phyloP scores from a whole-genome alignment of 2,797 vertebrate species.

The Phrynocephalus guinanensis region DNA sequence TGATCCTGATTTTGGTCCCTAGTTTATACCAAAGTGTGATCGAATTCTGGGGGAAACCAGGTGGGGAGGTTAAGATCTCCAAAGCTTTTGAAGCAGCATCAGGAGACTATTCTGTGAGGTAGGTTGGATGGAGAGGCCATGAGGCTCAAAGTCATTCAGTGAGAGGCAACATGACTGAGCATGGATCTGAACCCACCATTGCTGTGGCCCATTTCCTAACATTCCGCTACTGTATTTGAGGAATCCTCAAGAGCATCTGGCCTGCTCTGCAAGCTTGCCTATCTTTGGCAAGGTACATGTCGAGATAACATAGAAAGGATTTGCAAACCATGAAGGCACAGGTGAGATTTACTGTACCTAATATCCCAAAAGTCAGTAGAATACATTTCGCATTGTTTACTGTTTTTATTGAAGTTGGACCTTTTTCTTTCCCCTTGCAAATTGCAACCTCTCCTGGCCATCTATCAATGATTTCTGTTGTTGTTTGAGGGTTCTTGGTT shows the following conservation, averaged over 20 bases:
- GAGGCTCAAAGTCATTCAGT: neutral
- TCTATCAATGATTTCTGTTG: neutral
- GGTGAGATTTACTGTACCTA: neutral
- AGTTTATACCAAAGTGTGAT: neutral
- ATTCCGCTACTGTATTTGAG: neutral
- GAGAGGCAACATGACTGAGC: neutral
- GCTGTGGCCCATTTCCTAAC: neutral
- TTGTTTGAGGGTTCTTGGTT: neutral
- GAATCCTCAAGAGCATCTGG: neutral
- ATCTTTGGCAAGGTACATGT: too few relatives aligned
- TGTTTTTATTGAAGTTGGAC: neutral
- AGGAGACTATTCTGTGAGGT: too few relatives aligned
- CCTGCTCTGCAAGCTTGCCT: too few relatives aligned
- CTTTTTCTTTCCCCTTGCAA: neutral
- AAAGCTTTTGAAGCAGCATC: neutral
- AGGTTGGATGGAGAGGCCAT: neutral
- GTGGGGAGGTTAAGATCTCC: neutral
- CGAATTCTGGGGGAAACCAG: neutral
- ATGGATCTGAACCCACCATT: neutral
- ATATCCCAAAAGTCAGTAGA: neutral
- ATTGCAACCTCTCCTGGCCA: neutral
- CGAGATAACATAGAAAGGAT: neutral
- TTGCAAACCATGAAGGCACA: slow-evolving; percentile 1
- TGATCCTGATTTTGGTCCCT: neutral
- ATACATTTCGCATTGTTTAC: slow-evolving; percentile 16